A percentile compares a stretch with the other conserved stretches of the same genome.
Evolutionary conservation across 2,797 vertebrate species (phyloP).

Genomic region (Silurus lanzhouensis): DNA sequence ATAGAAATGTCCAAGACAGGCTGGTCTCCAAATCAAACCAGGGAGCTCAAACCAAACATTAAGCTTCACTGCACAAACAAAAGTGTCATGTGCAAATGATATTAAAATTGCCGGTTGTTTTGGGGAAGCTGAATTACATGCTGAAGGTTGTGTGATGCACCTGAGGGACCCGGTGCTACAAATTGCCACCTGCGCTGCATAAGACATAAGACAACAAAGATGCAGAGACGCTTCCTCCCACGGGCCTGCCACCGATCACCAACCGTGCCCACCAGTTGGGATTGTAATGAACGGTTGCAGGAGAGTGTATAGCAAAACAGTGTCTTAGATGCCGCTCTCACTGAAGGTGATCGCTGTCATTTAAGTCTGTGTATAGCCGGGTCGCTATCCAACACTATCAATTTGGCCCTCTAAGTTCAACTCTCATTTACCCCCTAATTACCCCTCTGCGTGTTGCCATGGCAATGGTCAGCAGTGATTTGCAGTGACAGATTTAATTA

Average conservation of each 20-base stretch:
- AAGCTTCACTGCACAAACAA: slow-evolving; percentile 29
- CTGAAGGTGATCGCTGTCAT: slow-evolving; percentile 17
- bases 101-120: slow-evolving; percentile 48
- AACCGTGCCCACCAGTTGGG: not conserved
- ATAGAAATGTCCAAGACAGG: slow-evolving; percentile 11
- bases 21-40: slow-evolving; percentile 16
- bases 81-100: slow-evolving; percentile 48
- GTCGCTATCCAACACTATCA: slow-evolving; percentile 35
- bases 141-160: not conserved
- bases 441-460: slow-evolving; percentile 52
- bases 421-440: slow-evolving; percentile 53
- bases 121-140: slow-evolving; percentile 28
- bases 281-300: slow-evolving; percentile 43
- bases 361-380: slow-evolving; percentile 21
- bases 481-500: slow-evolving; percentile 61
- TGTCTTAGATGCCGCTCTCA: not conserved
- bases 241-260: slow-evolving; percentile 29
- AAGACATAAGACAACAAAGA: slow-evolving; percentile 40
- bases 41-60: slow-evolving; percentile 35
- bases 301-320: slow-evolving; percentile 28
- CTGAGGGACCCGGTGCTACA: slow-evolving; percentile 26
- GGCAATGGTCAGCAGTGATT: slow-evolving; percentile 59
- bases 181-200: slow-evolving; percentile 44
- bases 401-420: slow-evolving; percentile 40
- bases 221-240: slow-evolving; percentile 35